Base-by-base conservation (phyloP, 2,797 vertebrate genomes). In the Paguma larvata region DNA sequence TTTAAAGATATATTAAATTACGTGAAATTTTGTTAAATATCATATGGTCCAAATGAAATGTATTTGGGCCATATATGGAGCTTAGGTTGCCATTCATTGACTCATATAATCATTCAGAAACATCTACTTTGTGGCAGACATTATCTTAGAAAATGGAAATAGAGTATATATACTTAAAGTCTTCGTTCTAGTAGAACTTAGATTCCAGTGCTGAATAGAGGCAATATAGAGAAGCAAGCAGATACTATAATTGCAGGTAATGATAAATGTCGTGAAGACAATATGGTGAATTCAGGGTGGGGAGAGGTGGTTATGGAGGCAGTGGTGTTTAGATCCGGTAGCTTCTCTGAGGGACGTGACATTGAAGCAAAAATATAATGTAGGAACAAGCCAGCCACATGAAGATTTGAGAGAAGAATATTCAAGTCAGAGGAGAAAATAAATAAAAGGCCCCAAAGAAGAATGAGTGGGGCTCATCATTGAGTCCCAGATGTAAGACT, bases 21-120 rank as follows among this genome's bases (percentile, higher is more conserved):
- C 46, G 80, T 73, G 41, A 90, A 95, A 90, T 85, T 95, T 92
- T 59, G 48, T 51, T n/a, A 88, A 51, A 38, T n/a, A 63, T 46
- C 59, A 3, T 63, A 51, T 25, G 7, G 34, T 16, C 16, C 27
- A 78, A 32, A 75, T 14, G 79, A 38, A 72, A 67, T 79, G 38
- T 86, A 34, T 77, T 53, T 30, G 16, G 19, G 4, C 11, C 44
- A 21, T 59, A 34, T 63, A 18, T 83, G 25, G 41, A 65, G 1
- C 32, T 87, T 67, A 44, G 23, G 27, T 53, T 68, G 46, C 38
- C 27, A 38, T 70, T 25, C 1, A 19, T 44, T 41, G 44, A 89
- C 19, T 70, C 27, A 73, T 19, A 41, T 63, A 85, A 51, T 87
- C 38, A 73, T 65, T 84, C 51, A 53, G 38, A 96, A 79, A n/a